Conservation (phyloP, 2,888 invertebrate genomes). For the Pteria penguin region DNA sequence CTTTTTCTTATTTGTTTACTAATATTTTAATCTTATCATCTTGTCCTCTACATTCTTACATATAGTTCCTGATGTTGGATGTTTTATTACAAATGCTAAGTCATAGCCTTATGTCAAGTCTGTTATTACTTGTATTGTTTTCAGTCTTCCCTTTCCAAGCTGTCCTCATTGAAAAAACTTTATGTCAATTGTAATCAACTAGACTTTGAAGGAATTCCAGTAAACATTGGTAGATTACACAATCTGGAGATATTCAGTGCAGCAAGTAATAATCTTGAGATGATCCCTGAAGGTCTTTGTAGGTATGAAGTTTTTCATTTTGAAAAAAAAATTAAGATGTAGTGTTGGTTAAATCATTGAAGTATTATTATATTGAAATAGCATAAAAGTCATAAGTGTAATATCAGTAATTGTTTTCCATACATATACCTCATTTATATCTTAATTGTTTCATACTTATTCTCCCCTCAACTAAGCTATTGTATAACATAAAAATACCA, state of each 20-base stretch:
- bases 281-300: conserved; percentile 98
- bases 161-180: conserved; percentile 89
- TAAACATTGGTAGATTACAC: conserved; percentile 97
- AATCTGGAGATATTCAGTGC: conserved; percentile 97
- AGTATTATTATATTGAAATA: neutral
- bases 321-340: too few relatives aligned
- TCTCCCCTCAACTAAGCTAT: too few relatives aligned
- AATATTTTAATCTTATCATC: neutral
- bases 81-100: neutral
- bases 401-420: neutral
- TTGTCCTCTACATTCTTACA: neutral
- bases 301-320: conserved; percentile 86
- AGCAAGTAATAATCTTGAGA: conserved; percentile 96
- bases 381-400: neutral
- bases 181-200: conserved; percentile 97
- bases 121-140: conserved; percentile 45
- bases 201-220: conserved; percentile 98
- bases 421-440: neutral
- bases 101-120: too few relatives aligned
- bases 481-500: too few relatives aligned
- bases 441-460: too few relatives aligned
- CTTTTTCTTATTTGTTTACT: neutral
- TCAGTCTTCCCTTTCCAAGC: conserved; percentile 90
- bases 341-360: too few relatives aligned
- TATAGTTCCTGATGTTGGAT: neutral